Base-by-base conservation (phyloP, 2,113 vertebrate species). In the Pongo abelii region DNA sequence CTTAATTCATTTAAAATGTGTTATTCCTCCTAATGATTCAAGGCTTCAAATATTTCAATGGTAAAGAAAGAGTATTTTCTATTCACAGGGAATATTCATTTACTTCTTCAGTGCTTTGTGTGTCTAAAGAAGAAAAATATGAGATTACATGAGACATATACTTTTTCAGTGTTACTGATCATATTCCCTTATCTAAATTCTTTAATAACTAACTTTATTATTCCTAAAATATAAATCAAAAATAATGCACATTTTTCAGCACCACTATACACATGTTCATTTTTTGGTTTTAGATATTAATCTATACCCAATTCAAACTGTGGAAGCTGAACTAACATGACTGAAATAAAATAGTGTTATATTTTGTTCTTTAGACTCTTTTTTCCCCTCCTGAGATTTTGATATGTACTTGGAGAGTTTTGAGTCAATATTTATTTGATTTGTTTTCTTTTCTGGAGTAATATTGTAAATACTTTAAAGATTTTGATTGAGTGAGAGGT, bases 121-220 rank as follows among this genome's bases (percentile, higher is more conserved):
- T 77, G 72, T 87, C 32, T 64, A 55, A 77, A 83, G 30, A 69
- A 89, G 61, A 75, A 75, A 78, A 83, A 67, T 77, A 61, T 48
- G 35, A 59, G 8, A 32, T 80, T 61, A 9, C 1, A 61, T 32
- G 25, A 87, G 3, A 52, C 48, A 59, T 9, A 20, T 13, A 50
- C 8, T 27, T 57, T 86, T 86, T 81, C 23, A 87, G n/a, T 75
- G 61, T 79, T 92, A 64, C 61, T 78, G 25, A 25, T 38, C 32
- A 25, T 84, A 86, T 72, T 96, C 17, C 7, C 4, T 85, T 74
- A 83, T 18, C 27, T 86, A 83, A 69, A 78, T 95, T 67, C 1
- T 96, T 83, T 40, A 93, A 55, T 90, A 79, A 86, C 85, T 72
- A 52, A 43, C 90, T 90, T 83, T 86, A 61, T 83, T 97, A 2